phyloP scores from a whole-genome alignment of 2,797 vertebrate species.

The Microtus agrestis region DNA sequence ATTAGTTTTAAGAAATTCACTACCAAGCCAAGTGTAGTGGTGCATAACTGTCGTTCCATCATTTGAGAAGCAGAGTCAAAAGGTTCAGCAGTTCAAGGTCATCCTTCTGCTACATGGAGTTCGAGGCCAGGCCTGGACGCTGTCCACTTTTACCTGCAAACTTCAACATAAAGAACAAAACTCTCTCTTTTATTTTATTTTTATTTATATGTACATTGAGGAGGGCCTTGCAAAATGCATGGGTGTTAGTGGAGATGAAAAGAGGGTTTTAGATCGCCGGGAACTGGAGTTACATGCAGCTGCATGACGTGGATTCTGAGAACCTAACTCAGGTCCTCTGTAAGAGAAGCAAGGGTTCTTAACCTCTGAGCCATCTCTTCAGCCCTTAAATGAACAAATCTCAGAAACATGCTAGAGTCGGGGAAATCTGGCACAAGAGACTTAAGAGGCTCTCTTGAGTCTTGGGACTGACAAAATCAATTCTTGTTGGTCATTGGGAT shows the following conservation, averaged over 20 bases:
- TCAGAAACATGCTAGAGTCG: background rate
- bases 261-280: background rate
- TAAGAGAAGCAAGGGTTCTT: background rate
- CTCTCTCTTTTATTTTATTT: background rate
- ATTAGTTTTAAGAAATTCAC: slow-evolving; percentile 34
- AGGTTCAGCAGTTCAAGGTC: background rate
- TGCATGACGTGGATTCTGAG: no score
- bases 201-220: background rate
- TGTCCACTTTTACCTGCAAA: background rate
- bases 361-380: background rate
- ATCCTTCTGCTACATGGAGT: background rate
- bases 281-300: background rate
- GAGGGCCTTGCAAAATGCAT: background rate
- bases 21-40: background rate
- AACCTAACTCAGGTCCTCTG: background rate
- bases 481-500: background rate
- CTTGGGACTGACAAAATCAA: slow-evolving; percentile 5
- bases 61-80: background rate
- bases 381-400: background rate
- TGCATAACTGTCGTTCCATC: background rate
- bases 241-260: background rate
- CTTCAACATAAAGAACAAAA: background rate
- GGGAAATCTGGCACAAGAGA: background rate
- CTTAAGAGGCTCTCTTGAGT: background rate
- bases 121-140: background rate